Evolutionary conservation across 2,888 invertebrate genomes (phyloP), one percentile per base, ranked within the genome.

Genomic region (Fragum whitleyi): DNA sequence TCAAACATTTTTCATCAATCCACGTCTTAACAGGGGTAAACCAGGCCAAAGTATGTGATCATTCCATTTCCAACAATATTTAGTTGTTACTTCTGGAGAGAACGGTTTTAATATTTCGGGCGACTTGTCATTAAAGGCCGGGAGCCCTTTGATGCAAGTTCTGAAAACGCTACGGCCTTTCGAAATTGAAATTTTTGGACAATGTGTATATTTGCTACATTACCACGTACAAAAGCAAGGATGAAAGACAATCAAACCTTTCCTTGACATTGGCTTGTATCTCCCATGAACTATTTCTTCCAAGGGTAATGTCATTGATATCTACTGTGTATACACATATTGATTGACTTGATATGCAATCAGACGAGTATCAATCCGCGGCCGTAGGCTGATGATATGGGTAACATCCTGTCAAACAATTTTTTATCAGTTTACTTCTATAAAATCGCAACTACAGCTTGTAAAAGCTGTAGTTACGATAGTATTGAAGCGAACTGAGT

Each of bases 1-100:
- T 86, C 79, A 80, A 47, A 77, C 81, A 81, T 78, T 61, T 61
- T 42, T 76, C 79, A 81, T 81, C 72, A 68, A 72, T 39, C 76
- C 74, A 73, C 67, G 74, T 77, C 79, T 79, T 42, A 51, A 85
- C 81, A 73, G 85, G 84, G 88, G 83, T 87, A 79, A 89, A 87
- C 83, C 89, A 86, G 90, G 91, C 90, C 91, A 91, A 91, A 90
- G 91, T 91, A 90, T 89, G 86, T 84, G 84, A 90, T 86, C 91
- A 91, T 91, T 91, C 91, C 91, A 90, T 87, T 85, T 74, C 79
- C 79, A 69, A 77, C 72, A 61, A 23, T 75, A 14, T 23, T 53
- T 53, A 55, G 55, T 68, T 73, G 62, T 51, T 51, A 69, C 53
- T 53, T 69, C 47, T 53, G 29, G 51, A 69, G n/a, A 68, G 47